Evolutionary conservation across 2,888 invertebrate species (phyloP).

Genomic region (Dendrolimus pini): DNA sequence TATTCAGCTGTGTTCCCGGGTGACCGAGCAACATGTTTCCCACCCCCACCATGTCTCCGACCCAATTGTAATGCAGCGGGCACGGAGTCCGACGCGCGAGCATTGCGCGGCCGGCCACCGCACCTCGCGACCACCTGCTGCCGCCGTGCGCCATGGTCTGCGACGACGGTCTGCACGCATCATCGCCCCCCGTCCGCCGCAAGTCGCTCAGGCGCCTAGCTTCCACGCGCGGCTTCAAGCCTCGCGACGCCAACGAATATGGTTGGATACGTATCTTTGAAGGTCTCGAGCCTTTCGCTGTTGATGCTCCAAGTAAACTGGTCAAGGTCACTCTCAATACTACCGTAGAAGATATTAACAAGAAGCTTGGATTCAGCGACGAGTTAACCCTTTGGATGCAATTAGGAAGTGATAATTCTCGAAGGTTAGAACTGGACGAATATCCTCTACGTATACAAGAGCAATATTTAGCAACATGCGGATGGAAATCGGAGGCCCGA

Average conservation of each 20-base stretch:
- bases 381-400: conserved; percentile 73
- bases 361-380: conserved; percentile 63
- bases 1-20: conserved; percentile 61
- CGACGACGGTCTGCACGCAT: conserved; percentile 64
- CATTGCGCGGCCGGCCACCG: conserved; percentile 50
- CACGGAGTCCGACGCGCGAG: conserved; percentile 46
- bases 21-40: conserved; percentile 69
- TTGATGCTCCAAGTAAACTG: conserved; percentile 70
- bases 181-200: conserved; percentile 63
- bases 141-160: conserved; percentile 64
- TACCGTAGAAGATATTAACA: conserved; percentile 72
- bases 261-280: conserved; percentile 81
- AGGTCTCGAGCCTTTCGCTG: conserved; percentile 67
- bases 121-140: conserved; percentile 54
- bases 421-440: conserved; percentile 73
- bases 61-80: conserved; percentile 69
- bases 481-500: conserved; percentile 77
- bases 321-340: conserved; percentile 76
- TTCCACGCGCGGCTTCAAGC: conserved; percentile 68
- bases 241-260: conserved; percentile 43
- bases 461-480: conserved; percentile 74
- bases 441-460: conserved; percentile 79
- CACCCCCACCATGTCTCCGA: conserved; percentile 69
- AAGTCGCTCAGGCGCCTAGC: conserved; percentile 70
- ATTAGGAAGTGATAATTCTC: conserved; percentile 73